phyloP scores from a whole-genome alignment of 2,113 vertebrate species.

The Arenaria interpres region DNA sequence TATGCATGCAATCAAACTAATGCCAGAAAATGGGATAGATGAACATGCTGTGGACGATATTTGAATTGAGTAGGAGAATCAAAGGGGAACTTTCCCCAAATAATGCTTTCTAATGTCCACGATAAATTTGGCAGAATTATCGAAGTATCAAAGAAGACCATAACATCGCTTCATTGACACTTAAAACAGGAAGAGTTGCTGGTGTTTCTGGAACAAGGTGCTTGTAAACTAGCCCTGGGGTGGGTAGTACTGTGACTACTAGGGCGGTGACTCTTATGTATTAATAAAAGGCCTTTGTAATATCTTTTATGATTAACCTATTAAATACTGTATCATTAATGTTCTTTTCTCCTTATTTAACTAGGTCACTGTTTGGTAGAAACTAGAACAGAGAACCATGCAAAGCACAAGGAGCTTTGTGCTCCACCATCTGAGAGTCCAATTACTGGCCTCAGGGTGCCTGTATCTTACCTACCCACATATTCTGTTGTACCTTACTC shows the following conservation, averaged over 20 bases:
- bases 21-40: neutral
- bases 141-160: neutral
- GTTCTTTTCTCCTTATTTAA: neutral
- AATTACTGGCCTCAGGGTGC: neutral
- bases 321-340: neutral
- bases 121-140: neutral
- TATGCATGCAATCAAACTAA: neutral
- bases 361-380: neutral
- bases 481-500: neutral
- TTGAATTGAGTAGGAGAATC: neutral
- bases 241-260: neutral
- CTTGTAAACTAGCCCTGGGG: constrained; percentile 14
- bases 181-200: neutral
- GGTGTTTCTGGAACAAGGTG: neutral
- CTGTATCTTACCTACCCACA: neutral
- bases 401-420: neutral
- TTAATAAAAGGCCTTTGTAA: constrained; percentile 25
- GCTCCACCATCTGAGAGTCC: neutral
- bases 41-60: neutral
- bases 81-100: neutral
- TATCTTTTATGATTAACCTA: neutral
- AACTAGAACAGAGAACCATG: neutral
- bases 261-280: neutral
- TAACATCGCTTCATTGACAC: neutral
- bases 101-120: neutral